These are phyloP conservation scores for Halisarca cf. caerulea DNA, from an alignment of 37 sponge, comb jelly and placozoan genomes.

Conservation along the genomic window DNA sequence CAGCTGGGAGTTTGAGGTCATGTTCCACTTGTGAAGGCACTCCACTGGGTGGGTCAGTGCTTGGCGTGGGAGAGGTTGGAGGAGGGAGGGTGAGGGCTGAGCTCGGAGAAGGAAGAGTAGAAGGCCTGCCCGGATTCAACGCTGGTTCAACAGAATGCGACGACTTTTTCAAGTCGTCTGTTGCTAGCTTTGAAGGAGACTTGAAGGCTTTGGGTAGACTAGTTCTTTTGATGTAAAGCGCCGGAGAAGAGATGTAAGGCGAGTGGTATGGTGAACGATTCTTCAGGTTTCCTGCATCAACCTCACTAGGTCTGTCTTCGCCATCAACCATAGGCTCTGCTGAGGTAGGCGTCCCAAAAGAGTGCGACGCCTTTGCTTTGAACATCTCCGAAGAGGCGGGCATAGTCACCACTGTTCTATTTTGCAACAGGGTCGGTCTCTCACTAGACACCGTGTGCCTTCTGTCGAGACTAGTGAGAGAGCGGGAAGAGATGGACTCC, in stretches of 20 bases:
- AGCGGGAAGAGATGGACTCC: neutral
- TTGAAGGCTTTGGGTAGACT: neutral
- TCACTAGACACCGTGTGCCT: neutral
- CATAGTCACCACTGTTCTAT: neutral
- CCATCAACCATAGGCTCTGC: neutral
- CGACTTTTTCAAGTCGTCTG: too few species aligned
- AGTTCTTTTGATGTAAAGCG: neutral
- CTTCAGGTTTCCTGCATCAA: neutral
- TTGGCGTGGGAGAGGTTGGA: neutral
- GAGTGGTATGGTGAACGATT: neutral
- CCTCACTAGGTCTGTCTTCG: neutral
- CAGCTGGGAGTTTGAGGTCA: neutral
- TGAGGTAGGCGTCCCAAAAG: neutral
- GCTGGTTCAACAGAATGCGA: too few species aligned
- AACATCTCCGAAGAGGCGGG: neutral
- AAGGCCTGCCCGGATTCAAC: too few species aligned
- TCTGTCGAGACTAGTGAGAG: neutral
- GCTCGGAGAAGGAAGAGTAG: too few species aligned
- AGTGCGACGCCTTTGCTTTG: neutral
- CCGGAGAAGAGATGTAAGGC: constrained; percentile 46
- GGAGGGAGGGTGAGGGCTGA: neutral
- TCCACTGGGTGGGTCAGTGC: neutral
- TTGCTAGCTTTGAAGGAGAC: neutral
- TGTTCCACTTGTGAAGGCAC: neutral
- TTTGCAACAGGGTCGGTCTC: neutral